phyloP scores from a whole-genome alignment of 1,140 invertebrate genomes.

The Plectrocnemia conspersa region DNA sequence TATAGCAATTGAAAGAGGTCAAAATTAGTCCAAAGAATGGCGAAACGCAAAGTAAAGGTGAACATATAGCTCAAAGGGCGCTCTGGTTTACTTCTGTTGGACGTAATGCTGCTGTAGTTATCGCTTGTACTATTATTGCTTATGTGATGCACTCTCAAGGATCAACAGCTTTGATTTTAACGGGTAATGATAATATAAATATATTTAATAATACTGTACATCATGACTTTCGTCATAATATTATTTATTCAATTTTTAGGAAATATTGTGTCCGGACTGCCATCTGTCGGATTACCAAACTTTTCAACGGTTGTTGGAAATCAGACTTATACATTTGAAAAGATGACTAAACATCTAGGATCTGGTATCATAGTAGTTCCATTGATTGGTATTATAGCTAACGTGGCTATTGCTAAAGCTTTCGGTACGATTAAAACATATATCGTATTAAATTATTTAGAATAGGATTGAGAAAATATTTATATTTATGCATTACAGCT shows the following conservation, averaged over 20 bases:
- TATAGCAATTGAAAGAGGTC: slow-evolving; percentile 51
- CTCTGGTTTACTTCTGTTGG: slow-evolving; percentile 47
- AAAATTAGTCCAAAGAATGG: slow-evolving; percentile 41
- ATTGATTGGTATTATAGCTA: slow-evolving; percentile 67
- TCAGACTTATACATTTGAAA: slow-evolving; percentile 52
- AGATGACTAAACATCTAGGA: slow-evolving; percentile 60
- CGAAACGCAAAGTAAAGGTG: slow-evolving; percentile 37
- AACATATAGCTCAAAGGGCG: slow-evolving; percentile 38
- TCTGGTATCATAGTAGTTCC: slow-evolving; percentile 66
- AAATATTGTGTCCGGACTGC: slow-evolving; percentile 59
- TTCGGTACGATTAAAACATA: slow-evolving; percentile 54
- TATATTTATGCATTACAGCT: slow-evolving; percentile 52
- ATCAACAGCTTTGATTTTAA: slow-evolving; percentile 58
- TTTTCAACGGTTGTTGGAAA: slow-evolving; percentile 54
- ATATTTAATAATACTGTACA: not conserved
- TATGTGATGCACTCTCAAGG: slow-evolving; percentile 53
- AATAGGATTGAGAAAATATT: not conserved
- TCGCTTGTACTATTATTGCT: slow-evolving; percentile 64
- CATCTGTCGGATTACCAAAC: slow-evolving; percentile 50
- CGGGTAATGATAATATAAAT: slow-evolving; percentile 45
- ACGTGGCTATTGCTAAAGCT: slow-evolving; percentile 75
- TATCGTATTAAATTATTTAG: slow-evolving; percentile 4
- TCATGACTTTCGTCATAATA: not conserved
- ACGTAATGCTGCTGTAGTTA: slow-evolving; percentile 72
- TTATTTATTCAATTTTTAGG: slow-evolving; percentile 42